Conservation (phyloP, 2,113 vertebrate genomes). For the Enhydra lutris region DNA sequence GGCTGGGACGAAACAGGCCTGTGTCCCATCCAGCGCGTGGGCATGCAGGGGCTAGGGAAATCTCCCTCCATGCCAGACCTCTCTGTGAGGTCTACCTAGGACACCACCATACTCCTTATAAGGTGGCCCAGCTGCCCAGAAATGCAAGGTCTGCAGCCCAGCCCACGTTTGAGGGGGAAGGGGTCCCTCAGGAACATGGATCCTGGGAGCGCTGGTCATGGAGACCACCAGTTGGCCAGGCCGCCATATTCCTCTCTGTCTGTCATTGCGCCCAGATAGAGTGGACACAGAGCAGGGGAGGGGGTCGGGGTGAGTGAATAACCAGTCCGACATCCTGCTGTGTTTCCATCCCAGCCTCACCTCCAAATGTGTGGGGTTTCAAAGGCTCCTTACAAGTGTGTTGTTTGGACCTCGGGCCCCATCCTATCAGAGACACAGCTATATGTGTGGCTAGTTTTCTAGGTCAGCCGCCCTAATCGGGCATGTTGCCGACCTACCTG, state of each 20-base stretch:
- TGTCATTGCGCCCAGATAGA: neutral
- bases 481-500: neutral
- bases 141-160: neutral
- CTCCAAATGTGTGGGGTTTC: neutral
- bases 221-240: neutral
- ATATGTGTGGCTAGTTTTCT: neutral
- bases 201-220: neutral
- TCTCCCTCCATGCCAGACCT: neutral
- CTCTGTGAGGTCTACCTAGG: neutral
- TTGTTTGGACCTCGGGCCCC: neutral
- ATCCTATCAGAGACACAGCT: neutral
- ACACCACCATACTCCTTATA: rapidly evolving
- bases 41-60: neutral
- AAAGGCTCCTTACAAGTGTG: neutral
- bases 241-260: neutral
- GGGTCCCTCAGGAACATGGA: neutral
- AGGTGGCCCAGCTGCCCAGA: neutral
- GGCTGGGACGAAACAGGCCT: neutral
- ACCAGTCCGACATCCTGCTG: too few species aligned
- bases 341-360: neutral
- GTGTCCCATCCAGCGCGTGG: neutral
- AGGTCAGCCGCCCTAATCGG: rapidly evolving
- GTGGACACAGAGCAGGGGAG: neutral
- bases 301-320: neutral
- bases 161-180: neutral